Conservation (phyloP, 1,140 invertebrate species). For the Mylabris phalerata region DNA sequence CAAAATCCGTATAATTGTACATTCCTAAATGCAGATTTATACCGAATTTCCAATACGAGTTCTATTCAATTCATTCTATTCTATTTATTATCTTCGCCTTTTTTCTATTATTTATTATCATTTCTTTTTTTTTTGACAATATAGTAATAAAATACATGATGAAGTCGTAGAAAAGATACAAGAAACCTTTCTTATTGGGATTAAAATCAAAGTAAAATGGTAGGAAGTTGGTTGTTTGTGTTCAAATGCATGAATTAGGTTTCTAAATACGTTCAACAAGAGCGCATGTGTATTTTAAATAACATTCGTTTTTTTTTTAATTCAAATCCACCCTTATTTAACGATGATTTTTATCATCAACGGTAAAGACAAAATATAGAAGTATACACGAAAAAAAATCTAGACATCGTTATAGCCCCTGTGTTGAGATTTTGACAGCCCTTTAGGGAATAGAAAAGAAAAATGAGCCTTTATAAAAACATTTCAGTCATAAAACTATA, state of each 20-base stretch:
- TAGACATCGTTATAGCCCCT: conserved; percentile 16
- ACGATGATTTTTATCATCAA: conserved; percentile 9
- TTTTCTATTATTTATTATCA: too few species aligned
- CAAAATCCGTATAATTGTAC: conserved; percentile 15
- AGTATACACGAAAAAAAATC: conserved; percentile 4
- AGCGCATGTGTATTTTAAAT: conserved; percentile 13
- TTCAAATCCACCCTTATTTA: too few species aligned
- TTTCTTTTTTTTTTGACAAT: background rate
- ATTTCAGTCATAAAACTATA: conserved; percentile 28
- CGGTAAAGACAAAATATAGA: conserved; percentile 12
- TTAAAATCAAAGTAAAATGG: conserved; percentile 17
- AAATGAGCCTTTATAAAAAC: conserved; percentile 30
- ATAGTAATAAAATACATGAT: conserved; percentile 12
- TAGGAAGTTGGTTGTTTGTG: conserved; percentile 6
- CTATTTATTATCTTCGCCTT: too few species aligned
- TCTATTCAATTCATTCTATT: too few species aligned
- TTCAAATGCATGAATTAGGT: background rate
- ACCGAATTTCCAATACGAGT: background rate
- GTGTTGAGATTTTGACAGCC: conserved; percentile 20
- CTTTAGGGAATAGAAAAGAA: conserved; percentile 24
- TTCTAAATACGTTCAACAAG: background rate
- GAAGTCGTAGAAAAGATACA: conserved; percentile 12
- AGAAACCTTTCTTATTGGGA: conserved; percentile 17
- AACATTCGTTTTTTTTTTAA: too few species aligned
- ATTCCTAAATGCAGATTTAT: conserved; percentile 6